These are phyloP conservation scores for Piezodorus guildinii DNA, from an alignment of 1,140 invertebrate species.

Conservation along the genomic window DNA sequence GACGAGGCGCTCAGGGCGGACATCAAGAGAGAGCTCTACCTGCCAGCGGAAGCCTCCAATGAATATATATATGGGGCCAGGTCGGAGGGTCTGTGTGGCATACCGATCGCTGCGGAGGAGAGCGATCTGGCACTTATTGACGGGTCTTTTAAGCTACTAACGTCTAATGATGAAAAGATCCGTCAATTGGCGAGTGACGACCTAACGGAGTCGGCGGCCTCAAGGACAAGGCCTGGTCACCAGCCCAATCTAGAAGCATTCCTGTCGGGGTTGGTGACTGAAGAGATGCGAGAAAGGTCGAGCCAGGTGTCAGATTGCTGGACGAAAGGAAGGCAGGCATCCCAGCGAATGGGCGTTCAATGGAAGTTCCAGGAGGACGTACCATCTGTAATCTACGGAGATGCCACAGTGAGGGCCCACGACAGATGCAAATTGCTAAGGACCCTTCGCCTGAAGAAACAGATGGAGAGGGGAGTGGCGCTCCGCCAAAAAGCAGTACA, in stretches of 20 bases:
- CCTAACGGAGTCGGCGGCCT: not conserved
- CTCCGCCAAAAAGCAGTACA: slow-evolving; percentile 11
- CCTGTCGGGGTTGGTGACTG: not conserved
- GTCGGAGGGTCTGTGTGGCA: too few relatives aligned
- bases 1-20: too few relatives aligned
- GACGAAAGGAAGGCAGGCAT: not conserved
- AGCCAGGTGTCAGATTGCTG: not conserved
- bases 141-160: slow-evolving; percentile 3
- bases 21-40: too few relatives aligned
- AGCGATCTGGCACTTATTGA: too few relatives aligned
- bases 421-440: not conserved
- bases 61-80: too few relatives aligned
- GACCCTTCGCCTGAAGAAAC: not conserved
- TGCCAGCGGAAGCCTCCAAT: too few relatives aligned
- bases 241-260: not conserved
- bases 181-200: not conserved
- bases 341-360: not conserved
- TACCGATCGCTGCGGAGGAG: too few relatives aligned
- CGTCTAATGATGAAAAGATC: not conserved
- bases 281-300: not conserved
- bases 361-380: not conserved
- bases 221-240: not conserved
- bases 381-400: not conserved
- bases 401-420: not conserved
- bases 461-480: not conserved